Evolutionary conservation across 2,888 invertebrate species (phyloP), one percentile per base, ranked within the genome.

Genomic region (Resseliella maxima): DNA sequence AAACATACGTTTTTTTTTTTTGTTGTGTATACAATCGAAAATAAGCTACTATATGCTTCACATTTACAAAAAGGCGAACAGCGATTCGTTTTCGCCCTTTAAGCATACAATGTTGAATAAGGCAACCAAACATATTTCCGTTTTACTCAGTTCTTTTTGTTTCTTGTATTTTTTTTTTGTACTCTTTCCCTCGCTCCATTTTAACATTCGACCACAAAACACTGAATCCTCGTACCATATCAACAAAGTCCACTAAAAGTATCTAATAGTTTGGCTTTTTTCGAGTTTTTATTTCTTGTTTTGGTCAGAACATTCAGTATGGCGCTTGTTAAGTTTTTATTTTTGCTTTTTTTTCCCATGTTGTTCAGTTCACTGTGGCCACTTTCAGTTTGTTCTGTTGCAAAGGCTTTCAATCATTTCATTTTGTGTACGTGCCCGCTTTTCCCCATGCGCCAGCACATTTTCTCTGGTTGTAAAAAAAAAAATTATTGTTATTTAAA

Each of bases 201-300:
- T 72, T 35, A 72, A 31, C 72, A n/a, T 31, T 72, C 31, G 18
- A 72, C 72, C 72, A 72, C 72, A 35, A 72, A 72, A 31, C 72
- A 72, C n/a, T 1, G 24, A 35, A 72, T 72, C 31, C n/a, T n/a
- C n/a, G n/a, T n/a, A 72, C 12, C 35, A 0, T 18, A 72, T 15
- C 35, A 72, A 72, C 72, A 72, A 72, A 72, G 31, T 72, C 72
- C 27, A 72, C 72, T n/a, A n/a, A 72, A 72, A 72, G 72, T 72
- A 35, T 72, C 72, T 31, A 72, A 72, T 72, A 72, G 72, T 72
- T 72, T 72, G 59, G 59, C 59, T 72, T 72, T 72, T 72, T 35
- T 35, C 31, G 15, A 15, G 31, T 72, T 72, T 72, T 72, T 35
- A 15, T 72, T n/a, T 59, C 2, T 72, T 31, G 5, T 31, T 72